Conservation (phyloP, 2,797 vertebrate species). For the Dromococcyx pavoninus region DNA sequence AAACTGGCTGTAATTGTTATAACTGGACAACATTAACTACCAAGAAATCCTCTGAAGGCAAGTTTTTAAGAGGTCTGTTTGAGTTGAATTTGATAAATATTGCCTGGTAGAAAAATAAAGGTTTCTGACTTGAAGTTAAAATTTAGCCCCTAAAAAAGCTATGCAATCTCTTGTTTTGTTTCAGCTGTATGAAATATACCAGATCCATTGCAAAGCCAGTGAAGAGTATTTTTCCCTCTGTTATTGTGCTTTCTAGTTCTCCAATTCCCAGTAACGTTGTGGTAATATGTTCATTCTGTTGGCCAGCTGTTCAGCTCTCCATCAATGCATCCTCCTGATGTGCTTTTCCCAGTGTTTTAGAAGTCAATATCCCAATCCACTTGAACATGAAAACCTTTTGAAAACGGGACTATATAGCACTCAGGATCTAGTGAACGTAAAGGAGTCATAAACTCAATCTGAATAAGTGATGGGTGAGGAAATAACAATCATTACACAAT, state of each 20-base stretch:
- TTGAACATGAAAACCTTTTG: background rate
- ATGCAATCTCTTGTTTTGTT: background rate
- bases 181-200: background rate
- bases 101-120: background rate
- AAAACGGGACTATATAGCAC: background rate
- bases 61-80: background rate
- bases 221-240: background rate
- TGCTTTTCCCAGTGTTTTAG: background rate
- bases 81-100: background rate
- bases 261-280: conserved; percentile 33
- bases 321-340: background rate
- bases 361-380: background rate
- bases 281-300: conserved; percentile 20
- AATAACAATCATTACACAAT: background rate
- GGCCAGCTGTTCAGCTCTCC: conserved; percentile 33
- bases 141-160: background rate
- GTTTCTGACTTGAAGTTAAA: background rate
- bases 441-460: background rate
- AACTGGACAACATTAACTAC: background rate
- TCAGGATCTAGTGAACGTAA: background rate
- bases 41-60: background rate
- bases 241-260: conserved; percentile 44
- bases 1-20: background rate
- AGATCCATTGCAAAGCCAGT: background rate
- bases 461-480: background rate